These are phyloP conservation scores for Plebejus melissa DNA, from an alignment of 2,888 invertebrate species.

Conservation along the genomic window DNA sequence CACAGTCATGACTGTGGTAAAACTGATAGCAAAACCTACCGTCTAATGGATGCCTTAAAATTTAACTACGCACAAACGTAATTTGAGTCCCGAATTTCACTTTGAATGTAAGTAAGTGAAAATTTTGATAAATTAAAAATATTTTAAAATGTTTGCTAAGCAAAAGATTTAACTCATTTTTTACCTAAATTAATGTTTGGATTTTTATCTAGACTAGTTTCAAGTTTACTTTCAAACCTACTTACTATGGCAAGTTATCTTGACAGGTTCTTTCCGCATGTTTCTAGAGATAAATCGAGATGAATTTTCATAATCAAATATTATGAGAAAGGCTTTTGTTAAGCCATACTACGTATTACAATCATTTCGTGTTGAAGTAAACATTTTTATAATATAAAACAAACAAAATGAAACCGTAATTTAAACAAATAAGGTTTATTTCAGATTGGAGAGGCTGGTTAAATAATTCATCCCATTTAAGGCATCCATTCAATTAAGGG, in stretches of 20 bases:
- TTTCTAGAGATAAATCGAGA: constrained; percentile 26
- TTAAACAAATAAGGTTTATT: constrained; percentile 39
- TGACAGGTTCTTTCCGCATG: neutral
- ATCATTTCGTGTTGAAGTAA: constrained; percentile 2
- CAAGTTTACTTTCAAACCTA: too few relatives aligned
- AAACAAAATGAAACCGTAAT: constrained; percentile 34
- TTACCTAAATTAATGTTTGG: too few relatives aligned
- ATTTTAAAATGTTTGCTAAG: too few relatives aligned
- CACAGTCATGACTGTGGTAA: too few relatives aligned
- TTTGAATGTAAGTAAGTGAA: too few relatives aligned
- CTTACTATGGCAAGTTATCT: too few relatives aligned
- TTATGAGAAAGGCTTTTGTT: constrained; percentile 24
- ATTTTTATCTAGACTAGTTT: too few relatives aligned
- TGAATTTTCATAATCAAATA: constrained; percentile 17
- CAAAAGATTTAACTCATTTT: too few relatives aligned
- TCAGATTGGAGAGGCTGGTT: constrained; percentile 37
- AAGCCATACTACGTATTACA: constrained; percentile 24
- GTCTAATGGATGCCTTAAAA: neutral
- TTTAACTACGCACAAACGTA: neutral
- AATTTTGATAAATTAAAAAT: too few relatives aligned
- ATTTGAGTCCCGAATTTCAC: too few relatives aligned
- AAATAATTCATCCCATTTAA: constrained; percentile 53
- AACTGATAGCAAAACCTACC: too few relatives aligned
- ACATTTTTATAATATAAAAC: neutral
- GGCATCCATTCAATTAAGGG: constrained; percentile 57